Evolutionary conservation across 2,888 invertebrate genomes (phyloP).

Genomic region (Hydropsyche betteni): DNA sequence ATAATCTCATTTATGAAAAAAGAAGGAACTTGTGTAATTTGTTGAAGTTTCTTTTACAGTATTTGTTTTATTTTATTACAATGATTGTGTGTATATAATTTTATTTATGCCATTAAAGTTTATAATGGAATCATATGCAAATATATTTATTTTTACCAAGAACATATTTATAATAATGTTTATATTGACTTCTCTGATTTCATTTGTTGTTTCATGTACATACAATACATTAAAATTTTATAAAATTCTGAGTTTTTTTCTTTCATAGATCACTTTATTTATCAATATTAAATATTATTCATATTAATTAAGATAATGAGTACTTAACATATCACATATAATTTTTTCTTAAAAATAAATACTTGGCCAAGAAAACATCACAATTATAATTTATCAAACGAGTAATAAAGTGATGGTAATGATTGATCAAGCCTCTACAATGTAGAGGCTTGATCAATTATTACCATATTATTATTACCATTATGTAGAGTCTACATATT

Average conservation of each 20-base stretch:
- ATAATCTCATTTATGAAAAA: no score
- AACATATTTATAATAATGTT: neutral
- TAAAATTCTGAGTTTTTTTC: conserved; percentile 6
- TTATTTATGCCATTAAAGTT: conserved; percentile 46
- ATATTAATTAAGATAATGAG: neutral
- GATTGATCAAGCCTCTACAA: no score
- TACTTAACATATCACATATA: no score
- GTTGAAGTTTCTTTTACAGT: conserved; percentile 1
- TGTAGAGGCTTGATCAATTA: no score
- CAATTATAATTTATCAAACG: no score
- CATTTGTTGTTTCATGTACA: neutral
- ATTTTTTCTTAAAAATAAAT: no score
- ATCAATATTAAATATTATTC: neutral
- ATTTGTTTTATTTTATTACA: conserved; percentile 34
- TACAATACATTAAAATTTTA: no score
- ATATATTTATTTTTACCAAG: neutral
- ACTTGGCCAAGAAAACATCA: no score
- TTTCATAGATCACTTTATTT: neutral
- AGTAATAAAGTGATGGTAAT: no score
- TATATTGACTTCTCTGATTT: neutral
- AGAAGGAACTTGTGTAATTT: neutral
- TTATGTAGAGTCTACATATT: no score
- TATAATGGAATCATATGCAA: conserved; percentile 7
- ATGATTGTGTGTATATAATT: conserved; percentile 45
- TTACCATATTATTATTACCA: no score